Percentiles rank a stretch among this genome's conserved stretches.
Evolutionary conservation across 2,888 invertebrate species (phyloP).

Genomic region (Tiliacea aurago): DNA sequence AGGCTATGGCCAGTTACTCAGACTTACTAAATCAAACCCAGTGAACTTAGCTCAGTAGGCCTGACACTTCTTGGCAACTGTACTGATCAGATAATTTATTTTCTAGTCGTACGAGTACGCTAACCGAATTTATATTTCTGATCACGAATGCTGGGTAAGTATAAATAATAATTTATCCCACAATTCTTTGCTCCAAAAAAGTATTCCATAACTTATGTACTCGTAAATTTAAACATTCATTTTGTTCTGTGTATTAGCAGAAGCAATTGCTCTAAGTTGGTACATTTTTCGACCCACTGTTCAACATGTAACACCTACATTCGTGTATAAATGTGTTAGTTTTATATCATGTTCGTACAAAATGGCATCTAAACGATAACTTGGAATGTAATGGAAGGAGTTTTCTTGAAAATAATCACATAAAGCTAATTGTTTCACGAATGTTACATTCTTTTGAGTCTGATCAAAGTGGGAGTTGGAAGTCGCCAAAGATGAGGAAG

Average conservation of each 20-base stretch:
- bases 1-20: neutral
- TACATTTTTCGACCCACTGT: neutral
- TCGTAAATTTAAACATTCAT: neutral
- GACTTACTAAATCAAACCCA: slow-evolving; percentile 24
- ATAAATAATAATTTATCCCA: neutral
- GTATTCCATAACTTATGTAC: neutral
- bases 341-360: neutral
- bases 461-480: slow-evolving; percentile 76
- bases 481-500: slow-evolving; percentile 62
- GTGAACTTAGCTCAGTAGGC: neutral
- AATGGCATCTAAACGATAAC: slow-evolving; percentile 12
- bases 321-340: no score
- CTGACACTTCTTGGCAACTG: slow-evolving; percentile 20
- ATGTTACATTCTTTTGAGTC: slow-evolving; percentile 80
- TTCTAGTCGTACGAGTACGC: neutral
- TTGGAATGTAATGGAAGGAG: slow-evolving; percentile 6
- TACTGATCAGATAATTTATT: slow-evolving; percentile 33
- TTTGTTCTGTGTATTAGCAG: neutral
- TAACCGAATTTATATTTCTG: slow-evolving; percentile 22
- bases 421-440: slow-evolving; percentile 83
- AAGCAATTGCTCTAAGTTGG: neutral
- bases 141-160: neutral
- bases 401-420: slow-evolving; percentile 66
- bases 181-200: neutral
- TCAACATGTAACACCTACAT: neutral